Base-by-base conservation (phyloP, 2,888 invertebrate species). In the Eremobia ochroleuca region DNA sequence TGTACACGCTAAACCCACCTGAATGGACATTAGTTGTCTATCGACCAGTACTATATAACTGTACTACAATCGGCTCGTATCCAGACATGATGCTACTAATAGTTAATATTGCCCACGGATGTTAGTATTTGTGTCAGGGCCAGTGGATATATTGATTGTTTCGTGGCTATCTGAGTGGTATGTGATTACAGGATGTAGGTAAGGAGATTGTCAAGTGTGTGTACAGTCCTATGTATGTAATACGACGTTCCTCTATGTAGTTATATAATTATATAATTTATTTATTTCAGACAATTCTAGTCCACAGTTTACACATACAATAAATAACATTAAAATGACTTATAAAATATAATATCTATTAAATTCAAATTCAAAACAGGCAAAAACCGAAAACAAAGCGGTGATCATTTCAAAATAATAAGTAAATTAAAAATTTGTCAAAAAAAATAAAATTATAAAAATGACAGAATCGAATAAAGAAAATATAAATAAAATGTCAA, bases 41-140 rank as follows among this genome's bases (percentile, higher is more conserved):
- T 81, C 40, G 75, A 79, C 13, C 28, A 37, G 52, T 69, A 37
- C n/a, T 55, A 74, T 55, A 75, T 68, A 68, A 2, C 55, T 37
- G 1, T 34, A n/a, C 25, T 13, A 8, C 15, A 28, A 59, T 28
- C 66, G 13, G 43, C 52, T 55, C 15, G 5, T 31, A 65, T 49
- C 58, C 37, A 37, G 21, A 28, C 21, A 13, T 59, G n/a, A 18
- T 43, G 55, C 40, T 28, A 65, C 21, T 61, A 52, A 69, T 37
- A 61, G 58, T 49, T 8, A 76, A 49, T 75, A 70, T 28, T 68
- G 40, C 25, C 25, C n/a, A 64, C 34, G 1, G 8, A 5, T 58
- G 68, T 28, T 61, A 72, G 72, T 74, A 76, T 72, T 64, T 61
- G 64, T 85, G 84, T 83, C 77, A 85, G 43, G 67, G 77, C 13